phyloP scores from a whole-genome alignment of 2,888 invertebrate genomes.

The Ophioninae sp. region DNA sequence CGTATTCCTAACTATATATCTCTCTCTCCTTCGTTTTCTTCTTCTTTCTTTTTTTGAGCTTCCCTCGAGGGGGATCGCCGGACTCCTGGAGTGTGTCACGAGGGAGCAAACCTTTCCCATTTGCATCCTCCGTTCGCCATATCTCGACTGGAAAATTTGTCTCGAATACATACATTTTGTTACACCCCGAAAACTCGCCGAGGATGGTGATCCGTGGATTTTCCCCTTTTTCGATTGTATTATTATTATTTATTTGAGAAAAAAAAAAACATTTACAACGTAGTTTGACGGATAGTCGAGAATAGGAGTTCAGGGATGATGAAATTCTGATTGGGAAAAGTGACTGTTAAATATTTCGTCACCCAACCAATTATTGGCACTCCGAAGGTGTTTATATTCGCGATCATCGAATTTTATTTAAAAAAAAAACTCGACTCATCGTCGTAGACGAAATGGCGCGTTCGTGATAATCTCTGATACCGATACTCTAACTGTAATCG shows the following conservation, averaged over 20 bases:
- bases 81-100: slow-evolving; percentile 17
- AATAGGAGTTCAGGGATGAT: too few species aligned
- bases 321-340: too few species aligned
- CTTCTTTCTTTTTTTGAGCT: background rate
- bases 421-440: too few species aligned
- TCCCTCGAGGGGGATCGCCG: slow-evolving; percentile 25
- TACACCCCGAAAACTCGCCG: background rate
- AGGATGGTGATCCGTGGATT: background rate
- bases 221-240: background rate
- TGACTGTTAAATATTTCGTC: too few species aligned
- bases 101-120: slow-evolving; percentile 20
- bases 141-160: slow-evolving; percentile 56
- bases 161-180: slow-evolving; percentile 16
- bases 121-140: slow-evolving; percentile 27
- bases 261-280: too few species aligned
- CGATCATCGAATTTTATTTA: too few species aligned
- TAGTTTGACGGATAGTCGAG: background rate
- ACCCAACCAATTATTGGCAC: too few species aligned
- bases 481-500: background rate
- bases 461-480: background rate
- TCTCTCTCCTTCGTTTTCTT: slow-evolving; percentile 21
- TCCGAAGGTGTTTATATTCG: too few species aligned
- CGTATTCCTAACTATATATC: slow-evolving; percentile 56
- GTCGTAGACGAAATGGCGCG: too few species aligned
- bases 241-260: too few species aligned